Conservation (phyloP, 2,888 invertebrate species). For the Galerucella nymphaeae region DNA sequence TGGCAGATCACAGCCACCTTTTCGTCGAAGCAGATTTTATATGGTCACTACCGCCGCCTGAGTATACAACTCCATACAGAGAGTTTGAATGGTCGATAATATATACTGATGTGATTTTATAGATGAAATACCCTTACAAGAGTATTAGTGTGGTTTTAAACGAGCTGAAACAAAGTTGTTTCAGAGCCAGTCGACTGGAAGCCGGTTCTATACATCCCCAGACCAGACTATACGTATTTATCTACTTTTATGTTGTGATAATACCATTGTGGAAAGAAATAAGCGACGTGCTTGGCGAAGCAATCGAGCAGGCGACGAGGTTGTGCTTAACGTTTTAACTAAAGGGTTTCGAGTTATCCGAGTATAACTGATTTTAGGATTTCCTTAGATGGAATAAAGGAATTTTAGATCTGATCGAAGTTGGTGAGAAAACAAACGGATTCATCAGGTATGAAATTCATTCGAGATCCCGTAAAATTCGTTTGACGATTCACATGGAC, state of each 20-base stretch:
- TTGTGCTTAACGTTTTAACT: slow-evolving; percentile 24
- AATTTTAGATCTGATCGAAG: slow-evolving; percentile 20
- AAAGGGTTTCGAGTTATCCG: slow-evolving; percentile 25
- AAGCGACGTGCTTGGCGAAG: slow-evolving; percentile 26
- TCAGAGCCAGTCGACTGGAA: slow-evolving; percentile 47
- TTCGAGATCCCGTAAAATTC: too few species aligned
- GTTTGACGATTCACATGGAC: too few species aligned
- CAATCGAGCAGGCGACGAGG: slow-evolving; percentile 38
- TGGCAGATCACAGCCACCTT: slow-evolving; percentile 61
- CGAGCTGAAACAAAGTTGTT: slow-evolving; percentile 60
- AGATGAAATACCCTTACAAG: slow-evolving; percentile 61
- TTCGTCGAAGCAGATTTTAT: slow-evolving; percentile 43
- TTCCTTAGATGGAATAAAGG: slow-evolving; percentile 23
- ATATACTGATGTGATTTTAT: slow-evolving; percentile 64
- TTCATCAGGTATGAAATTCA: background rate
- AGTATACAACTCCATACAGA: slow-evolving; percentile 47
- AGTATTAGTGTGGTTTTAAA: slow-evolving; percentile 57
- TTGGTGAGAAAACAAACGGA: background rate
- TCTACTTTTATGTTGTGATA: slow-evolving; percentile 46
- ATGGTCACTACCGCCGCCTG: slow-evolving; percentile 36
- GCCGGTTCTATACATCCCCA: slow-evolving; percentile 33
- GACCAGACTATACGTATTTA: slow-evolving; percentile 42
- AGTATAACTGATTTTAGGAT: slow-evolving; percentile 28
- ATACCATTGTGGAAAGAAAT: slow-evolving; percentile 42
- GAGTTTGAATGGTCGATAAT: slow-evolving; percentile 54